Conservation (phyloP, 2,888 invertebrate genomes). For the Dione juno region DNA sequence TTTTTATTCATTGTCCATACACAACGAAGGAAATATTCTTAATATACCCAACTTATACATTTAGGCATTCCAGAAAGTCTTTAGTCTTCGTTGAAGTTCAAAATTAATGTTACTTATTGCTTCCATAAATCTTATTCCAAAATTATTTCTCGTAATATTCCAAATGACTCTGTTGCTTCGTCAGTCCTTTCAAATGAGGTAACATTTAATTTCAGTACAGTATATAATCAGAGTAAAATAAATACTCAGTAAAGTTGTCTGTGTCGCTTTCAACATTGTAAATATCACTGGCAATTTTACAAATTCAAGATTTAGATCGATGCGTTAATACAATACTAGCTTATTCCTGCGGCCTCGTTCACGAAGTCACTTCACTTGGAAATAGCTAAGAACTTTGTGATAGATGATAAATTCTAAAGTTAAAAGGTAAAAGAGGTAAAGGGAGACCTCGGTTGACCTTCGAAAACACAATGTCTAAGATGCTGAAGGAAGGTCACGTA, state of each 20-base stretch:
- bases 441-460: too few species aligned
- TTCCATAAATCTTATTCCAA: slow-evolving; percentile 24
- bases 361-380: too few species aligned
- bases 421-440: too few species aligned
- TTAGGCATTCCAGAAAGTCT: slow-evolving; percentile 1
- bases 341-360: too few species aligned
- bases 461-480: too few species aligned
- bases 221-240: neutral
- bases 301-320: too few species aligned
- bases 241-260: neutral
- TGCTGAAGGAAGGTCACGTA: too few species aligned
- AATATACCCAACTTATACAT: neutral
- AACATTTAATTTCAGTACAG: neutral
- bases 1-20: neutral
- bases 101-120: slow-evolving; percentile 13
- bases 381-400: too few species aligned
- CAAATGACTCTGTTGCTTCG: neutral
- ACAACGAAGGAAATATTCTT: too few species aligned
- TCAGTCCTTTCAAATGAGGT: slow-evolving; percentile 5
- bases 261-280: neutral
- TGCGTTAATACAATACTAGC: too few species aligned
- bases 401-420: too few species aligned
- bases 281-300: neutral
- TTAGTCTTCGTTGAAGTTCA: slow-evolving; percentile 8
- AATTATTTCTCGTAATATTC: slow-evolving; percentile 6